A percentile compares a stretch with the other conserved stretches of the same genome.
Evolutionary conservation across 2,888 invertebrate genomes (phyloP).

Genomic region (Diabrotica balteata): DNA sequence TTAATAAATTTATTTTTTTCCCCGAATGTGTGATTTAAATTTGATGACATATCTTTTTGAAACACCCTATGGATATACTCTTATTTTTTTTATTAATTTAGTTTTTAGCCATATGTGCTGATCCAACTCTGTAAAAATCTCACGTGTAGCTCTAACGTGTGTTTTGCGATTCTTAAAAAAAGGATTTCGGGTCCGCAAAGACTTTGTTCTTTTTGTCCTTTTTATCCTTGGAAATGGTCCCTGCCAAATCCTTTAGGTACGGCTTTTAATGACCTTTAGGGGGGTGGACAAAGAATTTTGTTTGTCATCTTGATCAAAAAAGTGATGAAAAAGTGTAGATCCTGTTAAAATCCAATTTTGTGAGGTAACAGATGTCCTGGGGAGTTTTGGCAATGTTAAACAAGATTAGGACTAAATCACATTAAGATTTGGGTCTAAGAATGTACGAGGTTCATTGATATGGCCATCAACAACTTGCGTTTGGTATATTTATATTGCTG

Average conservation of each 20-base stretch:
- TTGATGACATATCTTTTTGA: too few relatives aligned
- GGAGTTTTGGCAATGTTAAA: too few relatives aligned
- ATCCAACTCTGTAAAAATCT: not conserved
- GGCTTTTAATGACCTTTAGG: constrained; percentile 34
- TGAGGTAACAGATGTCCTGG: constrained; percentile 27
- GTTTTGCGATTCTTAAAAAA: constrained; percentile 24
- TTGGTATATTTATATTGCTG: too few relatives aligned
- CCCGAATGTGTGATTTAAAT: too few relatives aligned
- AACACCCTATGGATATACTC: too few relatives aligned
- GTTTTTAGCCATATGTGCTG: too few relatives aligned
- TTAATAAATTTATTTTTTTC: too few relatives aligned
- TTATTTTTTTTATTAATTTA: too few relatives aligned
- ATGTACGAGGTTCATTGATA: too few relatives aligned
- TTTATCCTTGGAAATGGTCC: constrained; percentile 26
- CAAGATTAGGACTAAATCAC: too few relatives aligned
- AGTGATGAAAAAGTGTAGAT: constrained; percentile 39
- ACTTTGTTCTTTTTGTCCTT: constrained; percentile 20
- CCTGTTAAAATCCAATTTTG: constrained; percentile 35
- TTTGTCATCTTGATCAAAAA: constrained; percentile 40
- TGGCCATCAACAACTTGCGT: too few relatives aligned
- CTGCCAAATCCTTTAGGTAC: constrained; percentile 39
- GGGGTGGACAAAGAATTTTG: constrained; percentile 36
- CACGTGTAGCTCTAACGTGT: constrained; percentile 7
- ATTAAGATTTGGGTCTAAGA: too few relatives aligned
- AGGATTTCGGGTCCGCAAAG: constrained; percentile 25